Evolutionary conservation across 30 jellyfish, hydroid and myxozoan species (phyloP), one percentile per base, ranked within the genome.

Genomic region (Hydra vulgaris): DNA sequence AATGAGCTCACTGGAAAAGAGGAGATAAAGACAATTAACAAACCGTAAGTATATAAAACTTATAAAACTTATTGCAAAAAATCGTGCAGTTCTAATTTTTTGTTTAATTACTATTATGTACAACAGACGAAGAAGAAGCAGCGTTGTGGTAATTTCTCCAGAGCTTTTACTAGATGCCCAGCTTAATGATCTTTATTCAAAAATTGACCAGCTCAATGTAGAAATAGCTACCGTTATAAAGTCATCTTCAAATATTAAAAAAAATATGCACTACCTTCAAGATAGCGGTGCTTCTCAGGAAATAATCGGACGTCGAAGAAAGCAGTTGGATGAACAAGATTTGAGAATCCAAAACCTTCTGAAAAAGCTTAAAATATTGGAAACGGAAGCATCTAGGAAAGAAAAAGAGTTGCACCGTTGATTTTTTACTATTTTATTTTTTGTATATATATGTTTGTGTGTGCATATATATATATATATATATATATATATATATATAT

Each of bases 311-410:
- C 76, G 95, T 22, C 76, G 95, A 53, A 82, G 79, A 25, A 84
- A 74, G 3, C 95, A 86, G 40, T 76, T 84, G 76, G 79, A 71
- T n/a, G 95, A 86, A 21, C 81, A 76, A 40, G 78, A 79, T 55
- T 77, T 82, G 23, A 87, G 90, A 70, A 91, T 76, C 23, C 82
- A 83, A 54, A 91, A 86, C 74, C 82, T 91, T 0, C 71, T 85
- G 89, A 91, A 91, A 74, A 86, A 91, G 66, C 76, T 91, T 72
- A 91, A 91, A 66, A 80, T 90, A 0, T 61, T 91, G 66, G 95
- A 86, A 53, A 53, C 85, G 17, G 96, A 91, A 72, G 74, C 86
- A 15, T 84, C 86, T 7, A 82, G 89, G 20, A 91, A 91, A 66
- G 89, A 74, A 54, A 74, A 76, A 54, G 90, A 83, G 56, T 21